Percentiles rank a stretch among this genome's conserved stretches.
phyloP scores from a whole-genome alignment of 1,140 invertebrate species.

The Sycophaga agraensis region DNA sequence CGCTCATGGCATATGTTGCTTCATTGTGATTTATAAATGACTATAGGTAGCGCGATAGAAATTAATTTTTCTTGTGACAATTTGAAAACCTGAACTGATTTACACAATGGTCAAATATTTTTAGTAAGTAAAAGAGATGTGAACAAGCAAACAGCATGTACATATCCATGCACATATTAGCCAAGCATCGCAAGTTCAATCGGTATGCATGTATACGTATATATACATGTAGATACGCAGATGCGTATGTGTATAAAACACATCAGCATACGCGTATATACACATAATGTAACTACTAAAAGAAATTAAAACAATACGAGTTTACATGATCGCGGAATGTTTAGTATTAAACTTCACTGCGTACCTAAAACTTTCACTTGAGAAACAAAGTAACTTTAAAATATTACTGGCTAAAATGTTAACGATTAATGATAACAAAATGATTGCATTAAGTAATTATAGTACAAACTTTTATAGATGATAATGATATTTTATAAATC shows the following conservation, averaged over 20 bases:
- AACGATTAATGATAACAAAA: neutral
- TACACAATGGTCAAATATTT: constrained; percentile 8
- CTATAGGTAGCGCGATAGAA: neutral
- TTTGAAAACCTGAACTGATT: neutral
- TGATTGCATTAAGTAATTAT: neutral
- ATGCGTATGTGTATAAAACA: neutral
- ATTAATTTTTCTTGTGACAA: constrained; percentile 6
- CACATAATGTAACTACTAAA: neutral
- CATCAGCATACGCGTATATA: neutral
- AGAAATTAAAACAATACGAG: neutral
- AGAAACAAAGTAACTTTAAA: constrained; percentile 11
- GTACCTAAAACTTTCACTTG: constrained; percentile 13
- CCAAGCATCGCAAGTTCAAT: neutral
- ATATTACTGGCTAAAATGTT: neutral
- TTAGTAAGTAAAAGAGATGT: neutral
- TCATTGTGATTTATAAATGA: neutral
- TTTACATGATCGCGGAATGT: constrained; percentile 6
- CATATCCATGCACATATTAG: neutral
- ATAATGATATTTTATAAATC: neutral
- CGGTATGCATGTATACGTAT: neutral
- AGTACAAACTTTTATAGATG: constrained; percentile 13
- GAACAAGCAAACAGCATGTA: constrained; percentile 4
- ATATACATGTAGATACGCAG: neutral
- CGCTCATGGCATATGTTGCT: neutral
- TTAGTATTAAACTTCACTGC: constrained; percentile 18